These are phyloP conservation scores for Watsonalla binaria DNA, from an alignment of 2,888 invertebrate species.

Conservation along the genomic window DNA sequence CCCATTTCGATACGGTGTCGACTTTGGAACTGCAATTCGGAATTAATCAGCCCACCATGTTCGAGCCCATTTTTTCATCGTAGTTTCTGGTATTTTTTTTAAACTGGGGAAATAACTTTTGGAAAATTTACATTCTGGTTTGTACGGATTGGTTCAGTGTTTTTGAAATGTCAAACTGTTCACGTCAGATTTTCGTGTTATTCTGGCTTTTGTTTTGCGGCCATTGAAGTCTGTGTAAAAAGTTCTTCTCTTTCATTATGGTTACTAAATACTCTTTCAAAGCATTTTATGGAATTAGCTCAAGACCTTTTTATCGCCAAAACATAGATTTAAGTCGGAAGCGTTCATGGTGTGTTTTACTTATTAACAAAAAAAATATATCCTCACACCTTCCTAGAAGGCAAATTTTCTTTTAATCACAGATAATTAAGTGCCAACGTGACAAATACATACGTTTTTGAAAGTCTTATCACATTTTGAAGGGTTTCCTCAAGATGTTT, in stretches of 20 bases:
- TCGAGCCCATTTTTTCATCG: constrained; percentile 10
- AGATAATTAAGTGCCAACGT: no score
- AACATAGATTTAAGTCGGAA: no score
- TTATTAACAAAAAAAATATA: no score
- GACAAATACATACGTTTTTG: no score
- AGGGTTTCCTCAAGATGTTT: no score
- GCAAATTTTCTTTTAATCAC: no score
- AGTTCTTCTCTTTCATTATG: not conserved
- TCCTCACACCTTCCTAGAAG: no score
- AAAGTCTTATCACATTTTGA: no score
- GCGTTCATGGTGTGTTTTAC: no score
- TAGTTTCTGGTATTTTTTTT: constrained; percentile 2
- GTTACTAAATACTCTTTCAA: not conserved
- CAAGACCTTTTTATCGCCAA: no score
- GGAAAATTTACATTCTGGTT: constrained; percentile 16
- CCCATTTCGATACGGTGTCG: constrained; percentile 33
- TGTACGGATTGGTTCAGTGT: constrained; percentile 5
- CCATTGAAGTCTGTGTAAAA: not conserved
- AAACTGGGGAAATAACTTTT: constrained; percentile 2
- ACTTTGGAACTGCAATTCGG: not conserved
- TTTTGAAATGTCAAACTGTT: not conserved
- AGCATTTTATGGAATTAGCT: no score
- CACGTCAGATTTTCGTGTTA: not conserved
- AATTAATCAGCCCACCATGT: constrained; percentile 6
- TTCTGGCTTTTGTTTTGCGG: not conserved